phyloP scores from a whole-genome alignment of 1,140 invertebrate species.

The Lasaia peninsularis region DNA sequence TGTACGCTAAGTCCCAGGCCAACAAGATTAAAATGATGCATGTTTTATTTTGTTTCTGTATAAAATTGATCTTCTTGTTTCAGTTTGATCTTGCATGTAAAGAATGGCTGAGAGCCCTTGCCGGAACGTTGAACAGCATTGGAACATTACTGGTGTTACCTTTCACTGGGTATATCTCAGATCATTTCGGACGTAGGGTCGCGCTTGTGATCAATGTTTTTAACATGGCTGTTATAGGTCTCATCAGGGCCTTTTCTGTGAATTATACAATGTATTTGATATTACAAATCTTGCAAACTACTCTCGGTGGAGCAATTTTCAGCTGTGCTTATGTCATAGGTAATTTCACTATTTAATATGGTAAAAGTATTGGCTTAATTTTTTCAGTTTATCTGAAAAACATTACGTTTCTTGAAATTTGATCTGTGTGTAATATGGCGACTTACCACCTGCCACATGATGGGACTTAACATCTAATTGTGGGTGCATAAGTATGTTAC shows the following conservation, averaged over 20 bases:
- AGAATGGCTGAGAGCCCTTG: slow-evolving; percentile 52
- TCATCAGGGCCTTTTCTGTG: slow-evolving; percentile 81
- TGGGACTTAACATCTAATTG: too few relatives aligned
- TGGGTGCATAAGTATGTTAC: too few relatives aligned
- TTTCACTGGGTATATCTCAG: slow-evolving; percentile 76
- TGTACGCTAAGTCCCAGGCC: too few relatives aligned
- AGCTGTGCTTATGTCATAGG: slow-evolving; percentile 67
- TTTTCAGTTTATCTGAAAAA: too few relatives aligned
- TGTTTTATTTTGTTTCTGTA: too few relatives aligned
- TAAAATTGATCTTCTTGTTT: slow-evolving; percentile 10
- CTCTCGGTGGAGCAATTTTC: slow-evolving; percentile 67
- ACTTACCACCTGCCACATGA: too few relatives aligned
- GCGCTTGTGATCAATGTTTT: slow-evolving; percentile 80
- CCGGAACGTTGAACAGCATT: slow-evolving; percentile 52
- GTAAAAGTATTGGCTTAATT: too few relatives aligned
- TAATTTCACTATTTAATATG: slow-evolving; percentile 24
- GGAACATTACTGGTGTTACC: slow-evolving; percentile 57
- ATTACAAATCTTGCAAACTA: slow-evolving; percentile 82
- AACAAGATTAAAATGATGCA: too few relatives aligned
- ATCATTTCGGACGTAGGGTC: slow-evolving; percentile 80
- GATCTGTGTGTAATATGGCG: too few relatives aligned
- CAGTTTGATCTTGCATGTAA: slow-evolving; percentile 58
- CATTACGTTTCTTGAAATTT: too few relatives aligned
- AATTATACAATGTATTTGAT: slow-evolving; percentile 81
- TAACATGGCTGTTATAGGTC: slow-evolving; percentile 76